phyloP scores from a whole-genome alignment of 2,113 vertebrate genomes.

The Rallus limicola region DNA sequence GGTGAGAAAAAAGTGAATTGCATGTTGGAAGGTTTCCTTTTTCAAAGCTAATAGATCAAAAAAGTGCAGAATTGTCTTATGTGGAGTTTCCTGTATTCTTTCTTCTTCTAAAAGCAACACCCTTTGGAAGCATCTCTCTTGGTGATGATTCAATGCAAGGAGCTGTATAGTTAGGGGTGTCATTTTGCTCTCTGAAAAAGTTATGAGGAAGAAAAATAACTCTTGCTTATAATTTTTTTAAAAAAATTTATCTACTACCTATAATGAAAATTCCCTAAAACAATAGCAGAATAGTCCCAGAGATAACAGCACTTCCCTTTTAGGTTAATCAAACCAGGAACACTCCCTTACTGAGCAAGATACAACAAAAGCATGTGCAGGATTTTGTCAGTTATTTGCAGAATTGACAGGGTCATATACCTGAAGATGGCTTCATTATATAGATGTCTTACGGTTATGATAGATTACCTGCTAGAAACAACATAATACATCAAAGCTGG shows the following conservation, averaged over 20 bases:
- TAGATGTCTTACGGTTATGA: not conserved
- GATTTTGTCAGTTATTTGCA: not conserved
- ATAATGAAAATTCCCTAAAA: not conserved
- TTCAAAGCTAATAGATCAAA: not conserved
- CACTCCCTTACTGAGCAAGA: not conserved
- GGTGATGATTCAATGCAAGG: fast-evolving
- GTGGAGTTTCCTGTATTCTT: not conserved
- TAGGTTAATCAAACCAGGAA: not conserved
- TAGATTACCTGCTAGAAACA: not conserved
- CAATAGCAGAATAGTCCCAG: not conserved
- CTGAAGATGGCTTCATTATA: not conserved
- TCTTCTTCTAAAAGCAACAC: not conserved
- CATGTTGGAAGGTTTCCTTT: not conserved
- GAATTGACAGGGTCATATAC: not conserved
- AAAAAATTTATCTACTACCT: not conserved
- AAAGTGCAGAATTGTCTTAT: not conserved
- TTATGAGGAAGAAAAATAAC: not conserved
- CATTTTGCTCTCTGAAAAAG: not conserved
- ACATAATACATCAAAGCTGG: not conserved
- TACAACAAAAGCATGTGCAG: not conserved
- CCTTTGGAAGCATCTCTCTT: not conserved
- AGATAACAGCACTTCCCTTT: not conserved
- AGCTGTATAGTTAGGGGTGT: not conserved
- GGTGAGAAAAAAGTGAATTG: not conserved
- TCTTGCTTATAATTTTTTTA: not conserved